Conservation (phyloP, 2,797 vertebrate genomes). For the Anguilla obscura region DNA sequence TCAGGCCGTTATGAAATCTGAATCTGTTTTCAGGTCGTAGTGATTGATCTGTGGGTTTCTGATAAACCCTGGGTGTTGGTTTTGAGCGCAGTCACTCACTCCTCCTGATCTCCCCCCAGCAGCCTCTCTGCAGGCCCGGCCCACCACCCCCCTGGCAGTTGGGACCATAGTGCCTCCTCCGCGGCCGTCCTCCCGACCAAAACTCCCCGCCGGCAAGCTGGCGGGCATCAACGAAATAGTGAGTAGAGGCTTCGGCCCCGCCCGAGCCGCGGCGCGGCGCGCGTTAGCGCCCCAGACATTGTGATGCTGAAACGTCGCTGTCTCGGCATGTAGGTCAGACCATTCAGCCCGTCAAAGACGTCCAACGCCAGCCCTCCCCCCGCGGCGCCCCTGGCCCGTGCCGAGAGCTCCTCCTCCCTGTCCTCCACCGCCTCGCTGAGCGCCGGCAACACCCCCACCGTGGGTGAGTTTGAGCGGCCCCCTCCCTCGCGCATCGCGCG, state of each 20-base stretch:
- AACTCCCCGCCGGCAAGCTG: conserved; percentile 86
- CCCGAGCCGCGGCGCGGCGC: neutral
- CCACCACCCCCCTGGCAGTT: conserved; percentile 84
- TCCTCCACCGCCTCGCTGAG: conserved; percentile 91
- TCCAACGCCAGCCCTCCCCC: conserved; percentile 87
- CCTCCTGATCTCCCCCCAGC: neutral
- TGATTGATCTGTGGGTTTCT: neutral
- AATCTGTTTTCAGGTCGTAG: neutral
- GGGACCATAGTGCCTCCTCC: conserved; percentile 90
- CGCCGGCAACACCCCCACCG: conserved; percentile 90
- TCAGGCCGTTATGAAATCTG: neutral
- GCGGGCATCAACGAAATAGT: conserved; percentile 96
- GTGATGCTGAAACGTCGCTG: neutral
- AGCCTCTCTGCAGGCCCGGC: conserved; percentile 75
- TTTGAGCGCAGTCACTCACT: neutral
- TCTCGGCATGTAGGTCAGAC: conserved; percentile 76
- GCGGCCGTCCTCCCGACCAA: conserved; percentile 91
- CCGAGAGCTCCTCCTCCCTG: conserved; percentile 95
- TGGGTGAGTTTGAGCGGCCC: conserved; percentile 75
- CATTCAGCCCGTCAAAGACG: conserved; percentile 88
- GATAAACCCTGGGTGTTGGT: too few relatives aligned
- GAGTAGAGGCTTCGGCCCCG: conserved; percentile 55
- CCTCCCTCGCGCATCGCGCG: neutral
- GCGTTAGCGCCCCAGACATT: neutral
- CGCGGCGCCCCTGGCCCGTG: conserved; percentile 85